Conservation (phyloP, 2,888 invertebrate species). For the Elegia similella region DNA sequence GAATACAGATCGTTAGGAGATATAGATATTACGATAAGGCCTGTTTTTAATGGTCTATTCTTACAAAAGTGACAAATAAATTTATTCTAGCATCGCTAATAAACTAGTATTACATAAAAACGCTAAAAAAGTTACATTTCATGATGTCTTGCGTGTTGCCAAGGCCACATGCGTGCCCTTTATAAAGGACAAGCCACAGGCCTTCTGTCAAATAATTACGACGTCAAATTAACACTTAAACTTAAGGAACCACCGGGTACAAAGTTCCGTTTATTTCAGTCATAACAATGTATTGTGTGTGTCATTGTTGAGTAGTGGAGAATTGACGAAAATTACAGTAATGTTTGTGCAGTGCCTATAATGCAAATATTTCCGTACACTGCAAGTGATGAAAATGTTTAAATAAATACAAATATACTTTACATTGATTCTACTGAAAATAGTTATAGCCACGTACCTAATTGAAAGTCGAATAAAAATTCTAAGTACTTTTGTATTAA, state of each 20-base stretch:
- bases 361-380: no score
- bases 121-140: background rate
- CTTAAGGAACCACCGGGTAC: background rate
- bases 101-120: background rate
- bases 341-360: no score
- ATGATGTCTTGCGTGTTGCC: constrained; percentile 5
- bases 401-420: no score
- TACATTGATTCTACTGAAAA: no score
- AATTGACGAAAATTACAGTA: background rate
- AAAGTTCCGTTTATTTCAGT: background rate
- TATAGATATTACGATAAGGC: no score
- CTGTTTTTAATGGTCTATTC: no score
- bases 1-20: no score
- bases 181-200: constrained; percentile 6
- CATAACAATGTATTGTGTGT: background rate
- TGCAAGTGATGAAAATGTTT: no score
- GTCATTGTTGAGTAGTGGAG: background rate
- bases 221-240: constrained; percentile 16
- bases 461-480: no score
- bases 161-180: constrained; percentile 13
- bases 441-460: no score
- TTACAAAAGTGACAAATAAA: no score
- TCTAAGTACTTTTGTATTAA: no score
- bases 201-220: constrained; percentile 10
- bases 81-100: background rate